Conservation (phyloP, 1,140 invertebrate genomes). For the Portunus trituberculatus region DNA sequence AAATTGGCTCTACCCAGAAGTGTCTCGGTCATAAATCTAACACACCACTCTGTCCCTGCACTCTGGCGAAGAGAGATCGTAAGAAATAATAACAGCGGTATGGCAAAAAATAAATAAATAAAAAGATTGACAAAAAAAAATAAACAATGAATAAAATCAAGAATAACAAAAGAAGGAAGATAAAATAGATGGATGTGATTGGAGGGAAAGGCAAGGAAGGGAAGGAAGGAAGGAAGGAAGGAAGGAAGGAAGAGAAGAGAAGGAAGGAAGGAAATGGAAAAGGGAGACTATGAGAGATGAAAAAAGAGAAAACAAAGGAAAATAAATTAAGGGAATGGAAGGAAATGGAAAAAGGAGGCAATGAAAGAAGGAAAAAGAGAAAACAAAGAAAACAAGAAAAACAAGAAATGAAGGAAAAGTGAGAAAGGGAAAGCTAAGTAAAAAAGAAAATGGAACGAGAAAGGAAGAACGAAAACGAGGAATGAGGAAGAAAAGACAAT, state of each 20-base stretch:
- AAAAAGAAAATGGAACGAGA: no score
- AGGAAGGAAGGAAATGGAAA: no score
- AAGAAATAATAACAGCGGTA: not conserved
- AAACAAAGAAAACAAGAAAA: not conserved
- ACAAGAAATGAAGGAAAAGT: not conserved
- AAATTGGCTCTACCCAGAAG: not conserved
- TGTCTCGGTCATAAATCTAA: no score
- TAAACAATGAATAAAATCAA: no score
- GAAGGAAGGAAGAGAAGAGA: not conserved
- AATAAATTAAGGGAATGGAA: not conserved
- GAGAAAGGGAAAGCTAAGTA: not conserved
- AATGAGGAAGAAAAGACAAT: no score
- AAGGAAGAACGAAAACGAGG: not conserved
- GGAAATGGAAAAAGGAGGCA: not conserved
- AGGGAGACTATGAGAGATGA: not conserved
- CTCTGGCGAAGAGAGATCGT: not conserved
- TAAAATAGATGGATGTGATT: not conserved
- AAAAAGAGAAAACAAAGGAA: not conserved
- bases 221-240: not conserved
- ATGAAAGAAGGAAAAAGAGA: not conserved
- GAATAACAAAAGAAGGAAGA: not conserved
- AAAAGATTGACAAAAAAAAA: not conserved
- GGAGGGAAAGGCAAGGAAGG: conserved; percentile 9
- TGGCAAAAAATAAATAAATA: not conserved
- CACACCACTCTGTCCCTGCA: no score